phyloP scores from a whole-genome alignment of 2,797 vertebrate genomes.

The Lindbergichthys nudifrons region DNA sequence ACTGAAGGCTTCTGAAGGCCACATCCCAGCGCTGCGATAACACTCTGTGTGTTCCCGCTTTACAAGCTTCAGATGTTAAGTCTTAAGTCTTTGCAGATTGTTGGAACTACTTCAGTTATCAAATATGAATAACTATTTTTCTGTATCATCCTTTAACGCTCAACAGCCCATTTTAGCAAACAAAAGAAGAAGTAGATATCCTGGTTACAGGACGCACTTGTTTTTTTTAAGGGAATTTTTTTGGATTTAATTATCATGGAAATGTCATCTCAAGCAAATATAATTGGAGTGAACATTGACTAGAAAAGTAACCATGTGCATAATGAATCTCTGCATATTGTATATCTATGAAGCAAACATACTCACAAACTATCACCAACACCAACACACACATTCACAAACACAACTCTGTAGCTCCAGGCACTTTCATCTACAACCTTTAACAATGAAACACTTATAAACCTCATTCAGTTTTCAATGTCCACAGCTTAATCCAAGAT shows the following conservation, averaged over 20 bases:
- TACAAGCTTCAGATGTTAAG: neutral
- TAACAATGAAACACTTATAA: conserved; percentile 30
- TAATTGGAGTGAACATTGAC: conserved; percentile 47
- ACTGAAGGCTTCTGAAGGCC: neutral
- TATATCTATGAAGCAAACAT: conserved; percentile 33
- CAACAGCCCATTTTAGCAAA: neutral
- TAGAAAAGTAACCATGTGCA: conserved; percentile 26
- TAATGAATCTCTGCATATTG: conserved; percentile 21
- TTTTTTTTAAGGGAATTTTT: neutral
- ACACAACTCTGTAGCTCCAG: conserved; percentile 58
- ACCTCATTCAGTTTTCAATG: conserved; percentile 29
- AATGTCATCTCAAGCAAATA: conserved; percentile 8
- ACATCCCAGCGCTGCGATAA: neutral
- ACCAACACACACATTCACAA: conserved; percentile 69
- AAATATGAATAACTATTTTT: neutral
- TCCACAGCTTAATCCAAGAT: conserved; percentile 71
- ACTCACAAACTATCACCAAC: conserved; percentile 44
- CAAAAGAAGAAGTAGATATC: neutral
- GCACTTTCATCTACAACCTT: conserved; percentile 46
- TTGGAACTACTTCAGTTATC: neutral
- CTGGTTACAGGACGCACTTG: neutral
- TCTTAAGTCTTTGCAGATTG: neutral
- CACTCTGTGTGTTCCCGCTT: neutral
- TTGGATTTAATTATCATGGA: neutral
- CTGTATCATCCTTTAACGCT: neutral